Conservation (phyloP, 2,113 vertebrate genomes). For the Gnathonemus echidnorhynchus region DNA sequence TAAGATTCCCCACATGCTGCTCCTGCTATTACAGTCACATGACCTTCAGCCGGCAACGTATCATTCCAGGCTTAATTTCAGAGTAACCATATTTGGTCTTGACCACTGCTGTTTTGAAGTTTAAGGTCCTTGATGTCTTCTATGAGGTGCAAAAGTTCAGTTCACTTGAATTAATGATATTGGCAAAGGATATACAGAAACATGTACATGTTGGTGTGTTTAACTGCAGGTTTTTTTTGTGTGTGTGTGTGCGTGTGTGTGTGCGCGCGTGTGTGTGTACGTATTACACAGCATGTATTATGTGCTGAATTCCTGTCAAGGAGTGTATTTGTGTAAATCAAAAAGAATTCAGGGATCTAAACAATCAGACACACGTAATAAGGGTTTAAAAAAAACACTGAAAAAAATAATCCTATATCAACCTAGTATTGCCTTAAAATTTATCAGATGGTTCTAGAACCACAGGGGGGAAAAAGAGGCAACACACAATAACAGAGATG, state of each 20-base stretch:
- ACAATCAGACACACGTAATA: background rate
- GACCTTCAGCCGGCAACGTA: background rate
- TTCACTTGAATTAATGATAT: background rate
- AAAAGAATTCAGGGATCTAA: background rate
- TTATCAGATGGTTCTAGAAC: background rate
- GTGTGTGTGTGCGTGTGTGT: background rate
- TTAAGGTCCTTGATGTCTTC: background rate
- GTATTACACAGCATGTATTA: background rate
- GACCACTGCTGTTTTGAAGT: background rate
- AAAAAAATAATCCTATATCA: background rate
- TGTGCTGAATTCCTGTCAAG: background rate
- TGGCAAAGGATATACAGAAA: background rate
- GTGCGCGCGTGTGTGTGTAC: background rate
- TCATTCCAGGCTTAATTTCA: background rate
- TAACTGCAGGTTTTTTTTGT: background rate
- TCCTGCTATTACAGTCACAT: background rate
- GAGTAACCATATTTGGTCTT: background rate
- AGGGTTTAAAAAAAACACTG: background rate
- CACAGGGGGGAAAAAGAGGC: background rate
- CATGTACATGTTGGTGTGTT: too few relatives aligned
- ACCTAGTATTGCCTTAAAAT: background rate
- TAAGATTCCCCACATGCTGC: background rate
- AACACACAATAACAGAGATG: background rate
- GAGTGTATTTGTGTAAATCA: background rate
- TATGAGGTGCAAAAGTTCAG: background rate